A percentile compares a stretch with the other conserved stretches of the same genome.
phyloP scores from a whole-genome alignment of 2,888 invertebrate species.

The Seira ritae region DNA sequence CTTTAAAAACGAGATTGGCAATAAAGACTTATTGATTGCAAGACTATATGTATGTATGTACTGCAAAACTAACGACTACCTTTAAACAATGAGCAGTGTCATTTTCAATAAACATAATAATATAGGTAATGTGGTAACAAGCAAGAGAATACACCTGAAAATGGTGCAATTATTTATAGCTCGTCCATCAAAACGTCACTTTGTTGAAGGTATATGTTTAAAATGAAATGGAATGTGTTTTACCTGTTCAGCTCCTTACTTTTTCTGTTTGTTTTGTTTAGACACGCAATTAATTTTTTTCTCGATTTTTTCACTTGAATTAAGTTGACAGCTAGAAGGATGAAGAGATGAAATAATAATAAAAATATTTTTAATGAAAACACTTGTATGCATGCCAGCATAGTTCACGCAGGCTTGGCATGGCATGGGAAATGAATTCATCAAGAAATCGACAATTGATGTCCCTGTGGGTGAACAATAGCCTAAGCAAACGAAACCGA shows the following conservation, averaged over 20 bases:
- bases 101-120: neutral
- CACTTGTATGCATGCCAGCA: too few relatives aligned
- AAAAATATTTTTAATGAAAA: too few relatives aligned
- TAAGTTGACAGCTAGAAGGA: neutral
- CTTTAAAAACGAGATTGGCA: too few relatives aligned
- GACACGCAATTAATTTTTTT: neutral
- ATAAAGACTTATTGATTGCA: too few relatives aligned
- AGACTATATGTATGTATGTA: too few relatives aligned
- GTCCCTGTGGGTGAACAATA: too few relatives aligned
- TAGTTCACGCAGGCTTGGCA: too few relatives aligned
- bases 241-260: neutral
- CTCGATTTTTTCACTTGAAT: neutral
- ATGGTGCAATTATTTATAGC: slow-evolving; percentile 38
- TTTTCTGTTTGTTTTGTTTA: too few relatives aligned
- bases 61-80: neutral
- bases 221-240: neutral
- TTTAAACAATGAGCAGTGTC: slow-evolving; percentile 28
- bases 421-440: neutral
- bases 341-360: too few relatives aligned
- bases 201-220: too few relatives aligned
- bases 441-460: neutral
- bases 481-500: too few relatives aligned
- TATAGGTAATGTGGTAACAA: neutral
- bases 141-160: neutral
- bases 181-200: slow-evolving; percentile 7